Evolutionary conservation across 2,888 invertebrate genomes (phyloP).

Genomic region (Epinotia nisella): DNA sequence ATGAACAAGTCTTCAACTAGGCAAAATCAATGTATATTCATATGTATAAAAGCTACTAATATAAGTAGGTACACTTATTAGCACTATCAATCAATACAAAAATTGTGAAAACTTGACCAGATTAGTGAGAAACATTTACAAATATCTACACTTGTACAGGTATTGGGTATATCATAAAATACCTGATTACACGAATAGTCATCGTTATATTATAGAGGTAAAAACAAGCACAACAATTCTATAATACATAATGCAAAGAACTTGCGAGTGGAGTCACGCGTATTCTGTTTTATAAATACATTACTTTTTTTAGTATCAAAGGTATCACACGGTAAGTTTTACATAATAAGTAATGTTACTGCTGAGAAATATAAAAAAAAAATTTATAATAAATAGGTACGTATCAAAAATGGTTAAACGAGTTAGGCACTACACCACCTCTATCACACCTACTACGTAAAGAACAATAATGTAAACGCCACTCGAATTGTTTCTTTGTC

Average conservation of each 20-base stretch:
- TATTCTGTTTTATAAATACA: too few relatives aligned
- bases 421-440: too few relatives aligned
- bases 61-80: conserved; percentile 7
- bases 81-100: conserved; percentile 18
- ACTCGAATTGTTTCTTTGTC: too few relatives aligned
- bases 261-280: background rate
- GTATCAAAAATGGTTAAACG: too few relatives aligned
- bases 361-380: too few relatives aligned
- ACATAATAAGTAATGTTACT: too few relatives aligned
- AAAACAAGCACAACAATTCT: conserved; percentile 11
- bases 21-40: conserved; percentile 38
- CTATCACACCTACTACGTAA: too few relatives aligned
- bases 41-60: conserved; percentile 28
- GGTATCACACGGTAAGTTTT: too few relatives aligned
- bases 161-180: conserved; percentile 8
- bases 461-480: too few relatives aligned
- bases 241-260: background rate
- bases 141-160: background rate
- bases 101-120: conserved; percentile 16
- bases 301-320: too few relatives aligned
- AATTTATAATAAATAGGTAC: too few relatives aligned
- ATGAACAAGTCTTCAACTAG: conserved; percentile 6
- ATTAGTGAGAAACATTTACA: background rate
- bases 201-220: background rate
- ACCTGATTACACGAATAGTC: conserved; percentile 1